Percentiles rank a stretch among this genome's conserved stretches.
Conservation (phyloP, 2,113 vertebrate genomes). For the Puma concolor region DNA sequence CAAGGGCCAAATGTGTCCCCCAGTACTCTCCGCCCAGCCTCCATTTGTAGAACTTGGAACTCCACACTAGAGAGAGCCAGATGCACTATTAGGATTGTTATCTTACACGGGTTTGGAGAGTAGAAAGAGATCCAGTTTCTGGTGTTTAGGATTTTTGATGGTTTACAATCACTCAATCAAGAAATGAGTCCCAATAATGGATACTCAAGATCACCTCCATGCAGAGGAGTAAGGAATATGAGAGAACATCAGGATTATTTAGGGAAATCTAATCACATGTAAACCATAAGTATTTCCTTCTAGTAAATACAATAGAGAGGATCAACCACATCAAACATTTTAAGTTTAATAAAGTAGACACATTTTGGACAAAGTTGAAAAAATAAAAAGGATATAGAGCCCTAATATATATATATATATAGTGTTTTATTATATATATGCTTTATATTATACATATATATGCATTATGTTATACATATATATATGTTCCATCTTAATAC, state of each 20-base stretch:
- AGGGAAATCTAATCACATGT: not conserved
- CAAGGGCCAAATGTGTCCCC: not conserved
- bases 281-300: not conserved
- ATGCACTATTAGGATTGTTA: not conserved
- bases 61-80: not conserved
- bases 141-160: not conserved
- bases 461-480: too few species aligned
- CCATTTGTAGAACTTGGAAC: not conserved
- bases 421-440: too few species aligned
- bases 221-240: not conserved
- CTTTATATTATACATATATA: too few species aligned
- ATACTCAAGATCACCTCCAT: not conserved
- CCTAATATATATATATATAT: not conserved
- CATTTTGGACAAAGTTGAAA: not conserved
- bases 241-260: not conserved
- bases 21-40: not conserved
- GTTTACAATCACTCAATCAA: not conserved
- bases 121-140: not conserved
- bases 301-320: not conserved
- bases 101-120: not conserved
- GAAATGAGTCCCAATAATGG: not conserved
- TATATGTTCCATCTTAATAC: too few species aligned
- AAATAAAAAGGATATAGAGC: not conserved
- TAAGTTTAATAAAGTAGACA: not conserved
- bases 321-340: not conserved